Percentiles rank a stretch among this genome's conserved stretches.
Conservation (phyloP, 1,140 invertebrate species). For the Drosophila watanabei region DNA sequence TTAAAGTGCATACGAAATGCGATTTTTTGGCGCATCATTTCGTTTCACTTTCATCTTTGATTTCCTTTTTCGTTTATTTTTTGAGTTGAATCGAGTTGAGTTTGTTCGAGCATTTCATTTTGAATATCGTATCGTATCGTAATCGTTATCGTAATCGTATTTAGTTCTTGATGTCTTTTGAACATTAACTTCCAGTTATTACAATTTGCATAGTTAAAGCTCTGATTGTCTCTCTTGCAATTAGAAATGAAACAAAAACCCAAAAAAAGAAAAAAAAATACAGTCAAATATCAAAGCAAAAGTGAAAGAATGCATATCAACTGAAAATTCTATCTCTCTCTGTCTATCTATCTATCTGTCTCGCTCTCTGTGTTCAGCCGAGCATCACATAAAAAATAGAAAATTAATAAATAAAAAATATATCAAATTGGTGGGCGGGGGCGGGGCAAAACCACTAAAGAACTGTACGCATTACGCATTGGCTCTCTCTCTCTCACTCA, state of each 20-base stretch:
- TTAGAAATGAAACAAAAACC: slow-evolving; percentile 55
- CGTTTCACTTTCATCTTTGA: slow-evolving; percentile 43
- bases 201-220: slow-evolving; percentile 80
- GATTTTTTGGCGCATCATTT: slow-evolving; percentile 50
- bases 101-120: slow-evolving; percentile 25
- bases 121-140: slow-evolving; percentile 41
- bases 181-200: slow-evolving; percentile 77
- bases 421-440: slow-evolving; percentile 68
- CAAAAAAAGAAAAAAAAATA: slow-evolving; percentile 25
- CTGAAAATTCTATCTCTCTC: slow-evolving; percentile 59
- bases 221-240: slow-evolving; percentile 77
- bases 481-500: slow-evolving; percentile 42
- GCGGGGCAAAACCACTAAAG: slow-evolving; percentile 60
- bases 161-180: slow-evolving; percentile 73
- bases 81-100: slow-evolving; percentile 7
- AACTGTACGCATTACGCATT: slow-evolving; percentile 58
- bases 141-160: slow-evolving; percentile 50
- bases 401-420: slow-evolving; percentile 11
- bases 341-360: slow-evolving; percentile 40
- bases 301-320: slow-evolving; percentile 56
- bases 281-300: slow-evolving; percentile 53
- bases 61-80: slow-evolving; percentile 14
- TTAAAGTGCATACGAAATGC: slow-evolving; percentile 55
- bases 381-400: slow-evolving; percentile 44
- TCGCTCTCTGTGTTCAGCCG: slow-evolving; percentile 75